A percentile compares a stretch with the other conserved stretches of the same genome.
Conservation (phyloP, 2,888 invertebrate species). For the Dryobotodes eremita region DNA sequence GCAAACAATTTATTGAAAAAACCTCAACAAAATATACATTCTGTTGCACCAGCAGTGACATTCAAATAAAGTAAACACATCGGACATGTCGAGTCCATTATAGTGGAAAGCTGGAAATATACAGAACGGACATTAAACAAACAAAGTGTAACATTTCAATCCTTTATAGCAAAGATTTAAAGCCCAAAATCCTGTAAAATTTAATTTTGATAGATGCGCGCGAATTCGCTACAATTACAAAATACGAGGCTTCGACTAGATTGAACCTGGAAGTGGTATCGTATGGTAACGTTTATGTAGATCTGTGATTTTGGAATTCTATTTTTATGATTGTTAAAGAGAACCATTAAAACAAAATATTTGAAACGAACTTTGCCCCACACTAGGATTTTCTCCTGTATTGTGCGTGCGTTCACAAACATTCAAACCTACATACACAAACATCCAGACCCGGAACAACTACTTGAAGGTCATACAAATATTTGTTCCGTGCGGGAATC, state of each 20-base stretch:
- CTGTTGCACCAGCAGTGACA: conserved; percentile 62
- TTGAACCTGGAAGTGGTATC: conserved; percentile 43
- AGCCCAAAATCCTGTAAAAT: conserved; percentile 84
- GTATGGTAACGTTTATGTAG: accelerated
- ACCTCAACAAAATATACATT: conserved; percentile 58
- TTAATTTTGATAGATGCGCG: conserved; percentile 86
- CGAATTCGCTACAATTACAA: conserved; percentile 81
- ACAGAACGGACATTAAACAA: conserved; percentile 69
- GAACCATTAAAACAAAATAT: no score
- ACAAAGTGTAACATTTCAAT: conserved; percentile 77
- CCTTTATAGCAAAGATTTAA: conserved; percentile 76
- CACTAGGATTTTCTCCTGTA: no score
- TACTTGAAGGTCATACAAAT: no score
- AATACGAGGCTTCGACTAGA: conserved; percentile 69
- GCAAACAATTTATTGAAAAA: conserved; percentile 57
- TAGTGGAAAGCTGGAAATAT: conserved; percentile 69
- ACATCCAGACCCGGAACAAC: no score
- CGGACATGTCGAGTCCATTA: conserved; percentile 63
- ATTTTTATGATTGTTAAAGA: no score
- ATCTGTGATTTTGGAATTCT: background rate
- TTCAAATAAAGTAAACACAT: conserved; percentile 70
- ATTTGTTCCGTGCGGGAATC: no score
- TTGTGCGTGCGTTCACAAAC: no score
- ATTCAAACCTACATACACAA: no score
- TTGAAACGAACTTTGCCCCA: no score